Percentiles rank a stretch among this genome's conserved stretches.
phyloP scores from a whole-genome alignment of 2,888 invertebrate genomes.

The Gymnocheta viridis region DNA sequence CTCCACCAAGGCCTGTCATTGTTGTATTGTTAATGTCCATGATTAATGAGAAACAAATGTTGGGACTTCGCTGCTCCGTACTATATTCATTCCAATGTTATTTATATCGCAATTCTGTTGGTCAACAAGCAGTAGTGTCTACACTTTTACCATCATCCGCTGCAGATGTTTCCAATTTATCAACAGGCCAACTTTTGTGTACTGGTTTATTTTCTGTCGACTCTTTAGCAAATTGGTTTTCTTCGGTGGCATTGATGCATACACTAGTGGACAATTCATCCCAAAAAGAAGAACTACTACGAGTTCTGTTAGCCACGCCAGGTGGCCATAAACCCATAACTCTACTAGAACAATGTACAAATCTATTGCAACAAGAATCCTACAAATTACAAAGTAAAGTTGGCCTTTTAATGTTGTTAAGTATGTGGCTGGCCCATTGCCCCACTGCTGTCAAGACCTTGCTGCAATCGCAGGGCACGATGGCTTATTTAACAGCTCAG shows the following conservation, averaged over 20 bases:
- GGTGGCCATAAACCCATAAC: constrained; percentile 93
- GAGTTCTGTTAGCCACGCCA: constrained; percentile 94
- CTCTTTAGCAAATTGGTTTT: constrained; percentile 96
- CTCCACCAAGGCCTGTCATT: constrained; percentile 95
- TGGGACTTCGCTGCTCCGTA: constrained; percentile 94
- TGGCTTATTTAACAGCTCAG: constrained; percentile 92
- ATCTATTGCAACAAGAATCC: constrained; percentile 90
- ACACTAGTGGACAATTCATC: constrained; percentile 92
- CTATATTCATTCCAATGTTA: constrained; percentile 99
- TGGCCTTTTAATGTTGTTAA: constrained; percentile 94
- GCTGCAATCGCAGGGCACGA: constrained; percentile 89
- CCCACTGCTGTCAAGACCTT: constrained; percentile 91
- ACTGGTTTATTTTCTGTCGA: constrained; percentile 95
- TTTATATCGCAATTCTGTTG: constrained; percentile 94
- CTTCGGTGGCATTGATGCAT: constrained; percentile 94
- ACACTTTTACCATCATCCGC: constrained; percentile 94
- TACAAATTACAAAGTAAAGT: constrained; percentile 88
- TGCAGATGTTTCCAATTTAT: constrained; percentile 87
- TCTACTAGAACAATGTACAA: constrained; percentile 93
- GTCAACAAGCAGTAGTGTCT: constrained; percentile 93
- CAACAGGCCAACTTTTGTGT: constrained; percentile 94
- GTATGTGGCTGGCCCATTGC: constrained; percentile 94
- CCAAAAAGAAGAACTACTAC: constrained; percentile 94
- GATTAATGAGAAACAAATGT: constrained; percentile 99
- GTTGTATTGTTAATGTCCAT: constrained; percentile 98